phyloP scores from a whole-genome alignment of 2,113 vertebrate genomes.

The Anguilla rostrata region DNA sequence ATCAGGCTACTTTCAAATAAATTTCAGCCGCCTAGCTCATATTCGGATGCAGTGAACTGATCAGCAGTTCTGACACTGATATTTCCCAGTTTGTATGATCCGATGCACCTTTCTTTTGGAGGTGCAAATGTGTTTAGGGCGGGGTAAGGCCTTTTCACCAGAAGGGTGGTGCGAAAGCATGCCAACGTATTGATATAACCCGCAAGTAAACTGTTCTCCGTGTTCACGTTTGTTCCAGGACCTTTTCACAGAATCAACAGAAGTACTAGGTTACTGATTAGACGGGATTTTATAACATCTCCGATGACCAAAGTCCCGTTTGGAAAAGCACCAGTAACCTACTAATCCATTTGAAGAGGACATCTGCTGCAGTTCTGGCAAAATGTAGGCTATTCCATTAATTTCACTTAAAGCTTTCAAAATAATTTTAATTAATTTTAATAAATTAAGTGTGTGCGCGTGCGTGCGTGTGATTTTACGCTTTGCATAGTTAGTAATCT shows the following conservation, averaged over 20 bases:
- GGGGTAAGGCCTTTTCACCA: not conserved
- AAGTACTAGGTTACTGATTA: constrained; percentile 63
- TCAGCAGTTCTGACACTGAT: too few relatives aligned
- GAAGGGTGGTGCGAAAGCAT: not conserved
- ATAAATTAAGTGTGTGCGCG: too few relatives aligned
- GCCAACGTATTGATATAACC: not conserved
- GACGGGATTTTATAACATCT: constrained; percentile 50
- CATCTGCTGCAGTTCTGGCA: constrained; percentile 50
- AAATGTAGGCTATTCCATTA: not conserved
- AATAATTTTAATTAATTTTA: not conserved
- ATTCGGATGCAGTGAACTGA: too few relatives aligned
- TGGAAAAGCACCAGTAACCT: constrained; percentile 25
- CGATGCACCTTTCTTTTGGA: too few relatives aligned
- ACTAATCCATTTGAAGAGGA: constrained; percentile 27
- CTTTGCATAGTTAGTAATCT: not conserved
- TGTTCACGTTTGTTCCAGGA: constrained; percentile 4
- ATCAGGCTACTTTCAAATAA: too few relatives aligned
- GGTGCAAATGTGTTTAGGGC: not conserved
- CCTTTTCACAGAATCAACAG: constrained; percentile 55
- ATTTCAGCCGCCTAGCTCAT: too few relatives aligned
- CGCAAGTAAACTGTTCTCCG: not conserved
- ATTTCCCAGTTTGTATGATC: too few relatives aligned
- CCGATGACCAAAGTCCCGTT: constrained; percentile 64
- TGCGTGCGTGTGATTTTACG: not conserved
- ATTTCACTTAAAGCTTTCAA: not conserved